Conservation (phyloP, 2,113 vertebrate genomes). For the Catharus bicknelli region DNA sequence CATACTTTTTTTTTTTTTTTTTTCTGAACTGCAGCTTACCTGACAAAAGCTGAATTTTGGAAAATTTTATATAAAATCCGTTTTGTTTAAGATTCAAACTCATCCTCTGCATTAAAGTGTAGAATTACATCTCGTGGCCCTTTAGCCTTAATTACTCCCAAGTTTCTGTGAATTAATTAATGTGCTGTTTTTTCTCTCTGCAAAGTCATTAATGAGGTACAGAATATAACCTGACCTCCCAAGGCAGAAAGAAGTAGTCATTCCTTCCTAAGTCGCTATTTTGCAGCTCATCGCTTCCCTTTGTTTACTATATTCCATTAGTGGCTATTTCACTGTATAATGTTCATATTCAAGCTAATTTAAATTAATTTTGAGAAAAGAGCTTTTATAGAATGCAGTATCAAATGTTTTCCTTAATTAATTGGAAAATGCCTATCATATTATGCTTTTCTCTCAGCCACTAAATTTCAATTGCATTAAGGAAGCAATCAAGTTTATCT, state of each 20-base stretch:
- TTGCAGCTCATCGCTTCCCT: slow-evolving; percentile 1
- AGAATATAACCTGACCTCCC: not conserved
- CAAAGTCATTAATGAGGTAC: not conserved
- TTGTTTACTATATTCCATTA: slow-evolving; percentile 23
- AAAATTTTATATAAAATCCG: not conserved
- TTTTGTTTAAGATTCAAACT: not conserved
- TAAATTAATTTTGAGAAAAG: slow-evolving; percentile 37
- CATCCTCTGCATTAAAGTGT: not conserved
- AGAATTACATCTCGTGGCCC: not conserved
- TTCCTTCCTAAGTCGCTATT: slow-evolving; percentile 2
- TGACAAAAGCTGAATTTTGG: not conserved
- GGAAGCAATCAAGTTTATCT: slow-evolving; percentile 20
- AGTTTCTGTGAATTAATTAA: not conserved
- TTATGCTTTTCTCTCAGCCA: not conserved
- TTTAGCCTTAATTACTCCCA: not conserved
- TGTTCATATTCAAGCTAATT: slow-evolving; percentile 18
- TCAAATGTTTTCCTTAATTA: slow-evolving; percentile 31
- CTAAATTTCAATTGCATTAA: slow-evolving; percentile 27
- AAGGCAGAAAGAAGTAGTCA: not conserved
- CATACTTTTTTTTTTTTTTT: not conserved
- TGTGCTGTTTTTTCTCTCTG: not conserved
- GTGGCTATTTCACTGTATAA: not conserved
- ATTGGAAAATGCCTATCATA: not conserved
- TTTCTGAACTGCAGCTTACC: not conserved
- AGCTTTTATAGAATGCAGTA: not conserved